Evolutionary conservation across 2,113 vertebrate species (phyloP), one percentile per base, ranked within the genome.

Genomic region (Hylia prasina): DNA sequence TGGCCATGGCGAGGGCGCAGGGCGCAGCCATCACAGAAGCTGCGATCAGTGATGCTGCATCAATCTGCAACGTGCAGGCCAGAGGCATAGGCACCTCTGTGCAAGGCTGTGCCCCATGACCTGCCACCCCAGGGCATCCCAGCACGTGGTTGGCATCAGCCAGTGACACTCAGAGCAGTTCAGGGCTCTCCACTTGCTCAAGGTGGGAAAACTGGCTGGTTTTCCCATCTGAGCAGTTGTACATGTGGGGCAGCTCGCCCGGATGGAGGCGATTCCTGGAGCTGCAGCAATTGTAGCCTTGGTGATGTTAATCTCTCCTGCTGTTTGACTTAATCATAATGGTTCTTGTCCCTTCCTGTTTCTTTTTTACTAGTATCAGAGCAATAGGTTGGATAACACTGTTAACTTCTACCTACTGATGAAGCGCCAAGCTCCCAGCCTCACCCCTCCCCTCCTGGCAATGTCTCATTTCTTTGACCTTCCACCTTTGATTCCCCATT

Each of bases 11-110:
- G 27, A 99, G 81, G 17, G 99, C 99, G 2, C 99, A 99, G 1
- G 99, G 99, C 0, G 99, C 99, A 6, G 99, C 99, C 99, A 99
- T 99, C 53, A 99, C 99, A 0, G 99, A 99, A 20, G 99, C 99
- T 5, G 99, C 98, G 0, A 99, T 99, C 94, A 99, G 83, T 3
- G 98, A 98, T 3, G 98, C 96, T 0, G 99, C 97, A 9, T 99
- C 99, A 6, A 99, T 99, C 99, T 99, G 98, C 28, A 91, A 68
- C 0, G 2, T 4, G 37, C 73, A 89, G 8, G 50, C 68, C n/a
- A 6, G 24, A 51, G n/a, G n/a, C 19, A 40, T 40, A 54, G 76
- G 57, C 53, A 53, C 35, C 31, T 69, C 72, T 0, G 9, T 2
- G 1, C 27, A 4, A 37, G 86, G 65, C 50, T 60, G 45, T 0